Conservation (phyloP, 1,140 invertebrate species). For the Zelostemma sp. region DNA sequence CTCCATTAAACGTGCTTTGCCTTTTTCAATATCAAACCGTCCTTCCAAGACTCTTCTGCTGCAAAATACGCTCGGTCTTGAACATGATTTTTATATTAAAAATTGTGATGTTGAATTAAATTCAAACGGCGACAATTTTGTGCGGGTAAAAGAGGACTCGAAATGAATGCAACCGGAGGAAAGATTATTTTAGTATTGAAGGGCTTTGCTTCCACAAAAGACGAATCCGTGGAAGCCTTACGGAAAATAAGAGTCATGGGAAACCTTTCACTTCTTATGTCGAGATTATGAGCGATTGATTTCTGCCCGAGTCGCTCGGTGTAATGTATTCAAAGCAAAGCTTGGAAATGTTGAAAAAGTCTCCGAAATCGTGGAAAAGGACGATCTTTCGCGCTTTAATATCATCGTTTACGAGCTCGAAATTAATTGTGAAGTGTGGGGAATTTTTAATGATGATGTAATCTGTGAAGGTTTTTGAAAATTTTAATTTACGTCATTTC, state of each 20-base stretch:
- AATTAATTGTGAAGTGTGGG: too few species aligned
- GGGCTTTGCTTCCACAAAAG: not conserved
- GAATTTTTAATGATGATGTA: too few species aligned
- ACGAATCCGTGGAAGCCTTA: constrained; percentile 5
- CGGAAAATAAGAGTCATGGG: constrained; percentile 5
- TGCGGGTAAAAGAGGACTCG: not conserved
- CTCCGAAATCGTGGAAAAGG: too few species aligned
- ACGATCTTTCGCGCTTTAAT: too few species aligned
- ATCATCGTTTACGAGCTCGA: too few species aligned
- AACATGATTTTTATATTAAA: too few species aligned
- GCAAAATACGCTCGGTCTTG: too few species aligned
- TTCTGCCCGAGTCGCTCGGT: constrained; percentile 5
- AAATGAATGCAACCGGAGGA: constrained; percentile 7
- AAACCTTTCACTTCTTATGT: constrained; percentile 5
- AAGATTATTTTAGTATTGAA: constrained; percentile 11
- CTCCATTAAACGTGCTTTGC: constrained; percentile 4
- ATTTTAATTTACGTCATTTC: too few species aligned
- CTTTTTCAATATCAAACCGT: constrained; percentile 18
- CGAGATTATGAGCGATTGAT: constrained; percentile 19
- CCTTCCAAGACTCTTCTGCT: constrained; percentile 5
- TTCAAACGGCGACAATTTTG: not conserved
- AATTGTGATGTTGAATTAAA: too few species aligned
- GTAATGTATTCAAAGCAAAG: not conserved
- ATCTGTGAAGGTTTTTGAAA: too few species aligned
- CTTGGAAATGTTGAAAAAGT: too few species aligned